Evolutionary conservation across 2,888 invertebrate species (phyloP), one percentile per base, ranked within the genome.

Genomic region (Vanessa cardui): DNA sequence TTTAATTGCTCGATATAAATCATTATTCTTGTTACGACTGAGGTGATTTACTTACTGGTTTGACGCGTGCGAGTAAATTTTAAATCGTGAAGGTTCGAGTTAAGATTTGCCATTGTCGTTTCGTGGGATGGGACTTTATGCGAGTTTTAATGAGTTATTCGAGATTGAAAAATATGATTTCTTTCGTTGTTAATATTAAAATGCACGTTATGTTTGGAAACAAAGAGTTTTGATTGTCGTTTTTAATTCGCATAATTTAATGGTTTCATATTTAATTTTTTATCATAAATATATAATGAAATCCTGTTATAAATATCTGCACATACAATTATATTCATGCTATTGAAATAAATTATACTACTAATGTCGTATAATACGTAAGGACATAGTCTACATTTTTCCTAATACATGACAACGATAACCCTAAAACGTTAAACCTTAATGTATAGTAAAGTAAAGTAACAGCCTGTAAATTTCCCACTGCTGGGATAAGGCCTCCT

Each of bases 1-100:
- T 92, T 92, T 92, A 92, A 92, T 92, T 92, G 91, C 83, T 85
- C 81, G 73, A 79, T 87, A 90, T 92, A 92, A 92, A 92, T 92
- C 92, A 92, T 86, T 83, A 86, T 80, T 78, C 82, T 86, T 83
- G 86, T 92, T 85, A 90, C 87, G 87, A 89, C 82, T 83, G 69
- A 62, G 68, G 83, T 92, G 92, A 92, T 92, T 92, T 92, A 92
- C 91, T 86, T 86, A 85, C 86, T 81, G 86, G 86, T 84, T 87
- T 90, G 91, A 90, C 91, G 88, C 80, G 83, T 80, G 79, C 75
- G 79, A 78, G 77, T 78, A 82, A 80, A 81, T 76, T 79, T 87
- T 91, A 90, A 90, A 90, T 90, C 88, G 88, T 79, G 69, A 69
- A 64, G 73, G 74, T 79, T 76, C 69, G 73, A 75, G 72, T 78